Conservation (phyloP, 2,888 invertebrate species). For the Lycia hirtaria region DNA sequence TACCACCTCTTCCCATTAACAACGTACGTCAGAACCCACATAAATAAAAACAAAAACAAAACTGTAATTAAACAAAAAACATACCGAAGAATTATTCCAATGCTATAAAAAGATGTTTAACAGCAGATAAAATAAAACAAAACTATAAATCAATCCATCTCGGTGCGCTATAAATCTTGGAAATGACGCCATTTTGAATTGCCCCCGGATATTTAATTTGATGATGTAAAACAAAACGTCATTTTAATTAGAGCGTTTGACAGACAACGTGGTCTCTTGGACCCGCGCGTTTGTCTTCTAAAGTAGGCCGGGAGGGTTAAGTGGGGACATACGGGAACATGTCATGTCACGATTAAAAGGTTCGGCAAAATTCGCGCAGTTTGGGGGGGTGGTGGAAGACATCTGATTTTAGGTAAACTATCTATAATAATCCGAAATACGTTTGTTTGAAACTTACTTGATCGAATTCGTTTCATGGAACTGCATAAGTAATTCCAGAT, state of each 20-base stretch:
- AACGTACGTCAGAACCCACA: conserved; percentile 30
- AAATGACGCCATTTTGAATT: conserved; percentile 35
- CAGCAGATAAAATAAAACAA: conserved; percentile 44
- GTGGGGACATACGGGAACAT: conserved; percentile 32
- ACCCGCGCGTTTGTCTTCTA: conserved; percentile 56
- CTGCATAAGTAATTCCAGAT: too few species aligned
- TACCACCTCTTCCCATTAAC: conserved; percentile 36
- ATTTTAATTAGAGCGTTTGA: conserved; percentile 73
- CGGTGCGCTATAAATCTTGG: conserved; percentile 53
- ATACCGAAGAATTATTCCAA: conserved; percentile 51
- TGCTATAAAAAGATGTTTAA: conserved; percentile 69
- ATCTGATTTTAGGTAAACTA: too few species aligned
- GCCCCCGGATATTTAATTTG: conserved; percentile 63
- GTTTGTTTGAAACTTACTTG: too few species aligned
- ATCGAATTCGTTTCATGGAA: too few species aligned
- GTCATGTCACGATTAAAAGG: neutral
- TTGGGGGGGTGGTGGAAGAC: too few species aligned
- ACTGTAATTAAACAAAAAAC: conserved; percentile 48
- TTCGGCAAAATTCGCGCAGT: neutral
- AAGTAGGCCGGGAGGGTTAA: conserved; percentile 46
- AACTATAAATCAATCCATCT: conserved; percentile 64
- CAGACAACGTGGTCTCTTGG: conserved; percentile 57
- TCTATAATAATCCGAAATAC: too few species aligned
- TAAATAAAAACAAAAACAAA: conserved; percentile 44
- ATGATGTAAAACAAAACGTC: conserved; percentile 76